phyloP scores from a whole-genome alignment of 2,113 vertebrate species.

The Empidonax traillii region DNA sequence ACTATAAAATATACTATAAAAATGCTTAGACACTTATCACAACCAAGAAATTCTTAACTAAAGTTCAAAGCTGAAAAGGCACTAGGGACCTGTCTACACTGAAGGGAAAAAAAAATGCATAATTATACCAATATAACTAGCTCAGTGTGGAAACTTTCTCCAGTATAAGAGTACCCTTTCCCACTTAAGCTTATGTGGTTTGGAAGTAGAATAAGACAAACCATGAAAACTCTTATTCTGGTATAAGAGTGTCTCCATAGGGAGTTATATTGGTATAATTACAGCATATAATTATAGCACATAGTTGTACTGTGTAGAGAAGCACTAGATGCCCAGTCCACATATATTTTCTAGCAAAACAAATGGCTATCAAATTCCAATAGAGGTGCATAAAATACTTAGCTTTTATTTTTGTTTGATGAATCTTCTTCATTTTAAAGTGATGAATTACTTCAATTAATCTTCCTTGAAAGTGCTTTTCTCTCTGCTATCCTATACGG shows the following conservation, averaged over 20 bases:
- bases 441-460: slow-evolving; percentile 50
- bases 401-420: slow-evolving; percentile 49
- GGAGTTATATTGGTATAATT: slow-evolving; percentile 59
- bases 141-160: slow-evolving; percentile 9
- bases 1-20: slow-evolving; percentile 27
- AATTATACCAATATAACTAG: slow-evolving; percentile 50
- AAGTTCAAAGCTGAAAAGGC: slow-evolving; percentile 60
- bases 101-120: slow-evolving; percentile 5
- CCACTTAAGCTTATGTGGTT: not conserved
- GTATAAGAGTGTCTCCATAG: not conserved
- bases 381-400: slow-evolving; percentile 19
- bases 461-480: slow-evolving; percentile 49
- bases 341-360: slow-evolving; percentile 21
- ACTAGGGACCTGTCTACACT: slow-evolving; percentile 20
- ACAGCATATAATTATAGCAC: slow-evolving; percentile 52
- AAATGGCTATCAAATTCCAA: slow-evolving; percentile 1
- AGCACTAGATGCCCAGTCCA: slow-evolving; percentile 28
- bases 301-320: slow-evolving; percentile 8
- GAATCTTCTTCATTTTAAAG: slow-evolving; percentile 43
- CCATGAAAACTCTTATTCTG: slow-evolving; percentile 50
- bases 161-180: slow-evolving; percentile 18
- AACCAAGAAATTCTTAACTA: slow-evolving; percentile 58
- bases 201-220: slow-evolving; percentile 20
- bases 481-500: not conserved
- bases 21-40: slow-evolving; percentile 53